phyloP scores from a whole-genome alignment of 2,113 vertebrate species.

The Gavia stellata region DNA sequence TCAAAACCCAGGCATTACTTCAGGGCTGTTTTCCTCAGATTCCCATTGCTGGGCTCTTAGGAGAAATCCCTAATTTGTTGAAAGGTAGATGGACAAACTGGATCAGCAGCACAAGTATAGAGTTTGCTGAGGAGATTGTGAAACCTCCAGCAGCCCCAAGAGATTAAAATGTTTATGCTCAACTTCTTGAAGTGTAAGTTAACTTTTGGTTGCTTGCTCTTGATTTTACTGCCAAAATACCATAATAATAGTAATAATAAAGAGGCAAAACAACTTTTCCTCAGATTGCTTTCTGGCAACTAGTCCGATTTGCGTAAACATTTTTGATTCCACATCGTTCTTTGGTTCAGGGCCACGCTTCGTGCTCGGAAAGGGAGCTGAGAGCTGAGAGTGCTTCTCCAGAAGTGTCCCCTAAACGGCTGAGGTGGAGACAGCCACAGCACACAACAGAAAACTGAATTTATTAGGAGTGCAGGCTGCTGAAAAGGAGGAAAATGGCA shows the following conservation, averaged over 20 bases:
- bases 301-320: background rate
- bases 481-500: background rate
- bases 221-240: background rate
- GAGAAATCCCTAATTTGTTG: background rate
- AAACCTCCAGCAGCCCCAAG: background rate
- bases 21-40: background rate
- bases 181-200: background rate
- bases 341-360: background rate
- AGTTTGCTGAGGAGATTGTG: background rate
- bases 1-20: background rate
- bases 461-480: background rate
- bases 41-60: background rate
- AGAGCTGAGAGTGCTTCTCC: background rate
- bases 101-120: background rate
- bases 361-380: background rate
- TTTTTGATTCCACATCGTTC: background rate
- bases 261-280: background rate
- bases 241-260: background rate
- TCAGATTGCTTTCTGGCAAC: background rate
- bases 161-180: background rate
- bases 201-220: background rate
- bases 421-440: background rate
- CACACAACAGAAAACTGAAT: background rate
- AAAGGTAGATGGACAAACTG: background rate
- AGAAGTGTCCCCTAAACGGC: background rate